Evolutionary conservation across 2,797 vertebrate genomes (phyloP), one percentile per base, ranked within the genome.

Genomic region (Onychomys arenicola): DNA sequence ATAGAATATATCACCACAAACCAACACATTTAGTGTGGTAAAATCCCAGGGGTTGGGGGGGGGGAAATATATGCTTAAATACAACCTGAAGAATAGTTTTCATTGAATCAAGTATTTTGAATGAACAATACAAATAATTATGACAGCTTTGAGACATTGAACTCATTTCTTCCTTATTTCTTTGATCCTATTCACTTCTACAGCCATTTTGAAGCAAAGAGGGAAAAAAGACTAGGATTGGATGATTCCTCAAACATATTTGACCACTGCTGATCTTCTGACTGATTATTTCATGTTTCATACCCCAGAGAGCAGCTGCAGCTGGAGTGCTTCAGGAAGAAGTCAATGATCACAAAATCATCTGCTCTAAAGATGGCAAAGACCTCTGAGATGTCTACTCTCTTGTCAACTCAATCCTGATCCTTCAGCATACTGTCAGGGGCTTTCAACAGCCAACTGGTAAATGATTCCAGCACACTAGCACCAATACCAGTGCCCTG

Each of bases 311-410:
- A 95, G 89, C 61, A 94, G 73, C 65, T 4, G 1, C 3, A 78
- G 81, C 84, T 55, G 21, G 57, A 97, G 81, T 0, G 0, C 46
- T 55, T 83, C 67, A 2, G 73, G 67, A 80, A 90, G 90, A 87
- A 88, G 84, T 27, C 4, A 80, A 49, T 5, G 0, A 83, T 91
- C 84, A 40, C 52, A 86, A 89, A 97, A 95, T 69, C 10, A 7
- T 76, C 96, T 69, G 93, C 92, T 76, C 52, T 96, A 86, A 94
- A 96, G 95, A 95, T 89, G 92, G 82, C 92, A 95, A 97, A 96
- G 90, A 95, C 89, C 82, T 86, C 43, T 0, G 4, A 93, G 92
- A 92, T 91, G 85, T 90, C 95, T 93, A 96, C 76, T 89, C 49
- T 95, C 91, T 40, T 52, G 71, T 90, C 90, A 90, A 32, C 96